Evolutionary conservation across 2,113 vertebrate species (phyloP).

Genomic region (Acanthisitta chloris): DNA sequence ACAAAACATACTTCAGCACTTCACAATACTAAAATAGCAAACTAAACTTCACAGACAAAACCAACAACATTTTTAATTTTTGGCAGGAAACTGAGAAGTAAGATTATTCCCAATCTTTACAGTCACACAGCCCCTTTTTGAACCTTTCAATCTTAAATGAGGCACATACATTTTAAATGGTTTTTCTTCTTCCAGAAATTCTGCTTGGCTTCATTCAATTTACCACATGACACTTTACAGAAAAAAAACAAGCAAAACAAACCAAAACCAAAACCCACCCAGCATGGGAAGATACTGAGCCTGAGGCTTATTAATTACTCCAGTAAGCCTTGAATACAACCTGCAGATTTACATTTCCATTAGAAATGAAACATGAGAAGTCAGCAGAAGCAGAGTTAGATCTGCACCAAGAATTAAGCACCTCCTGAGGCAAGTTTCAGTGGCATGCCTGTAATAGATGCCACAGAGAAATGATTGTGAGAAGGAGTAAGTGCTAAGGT

Average conservation of each 20-base stretch:
- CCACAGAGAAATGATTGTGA: not conserved
- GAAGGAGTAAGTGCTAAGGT: not conserved
- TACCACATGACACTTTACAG: not conserved
- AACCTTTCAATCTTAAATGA: not conserved
- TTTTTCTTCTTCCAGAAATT: not conserved
- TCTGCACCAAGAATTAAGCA: not conserved
- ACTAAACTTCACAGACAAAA: not conserved
- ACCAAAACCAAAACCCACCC: rapidly evolving
- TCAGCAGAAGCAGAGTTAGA: not conserved
- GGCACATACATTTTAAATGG: not conserved
- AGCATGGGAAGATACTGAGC: not conserved
- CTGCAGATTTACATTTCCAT: not conserved
- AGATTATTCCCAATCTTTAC: not conserved
- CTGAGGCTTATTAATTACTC: not conserved
- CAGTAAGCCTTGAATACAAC: not conserved
- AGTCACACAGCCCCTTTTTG: not conserved
- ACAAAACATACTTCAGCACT: not conserved
- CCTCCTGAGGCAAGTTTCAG: not conserved
- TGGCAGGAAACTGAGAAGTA: not conserved
- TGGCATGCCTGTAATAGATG: not conserved
- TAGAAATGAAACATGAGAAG: not conserved
- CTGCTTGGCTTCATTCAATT: not conserved
- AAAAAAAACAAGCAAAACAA: too few species aligned
- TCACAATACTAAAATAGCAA: not conserved
- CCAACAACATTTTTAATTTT: not conserved